These are phyloP conservation scores for Mycalesis mineus DNA, from an alignment of 2,888 invertebrate species.

Conservation along the genomic window DNA sequence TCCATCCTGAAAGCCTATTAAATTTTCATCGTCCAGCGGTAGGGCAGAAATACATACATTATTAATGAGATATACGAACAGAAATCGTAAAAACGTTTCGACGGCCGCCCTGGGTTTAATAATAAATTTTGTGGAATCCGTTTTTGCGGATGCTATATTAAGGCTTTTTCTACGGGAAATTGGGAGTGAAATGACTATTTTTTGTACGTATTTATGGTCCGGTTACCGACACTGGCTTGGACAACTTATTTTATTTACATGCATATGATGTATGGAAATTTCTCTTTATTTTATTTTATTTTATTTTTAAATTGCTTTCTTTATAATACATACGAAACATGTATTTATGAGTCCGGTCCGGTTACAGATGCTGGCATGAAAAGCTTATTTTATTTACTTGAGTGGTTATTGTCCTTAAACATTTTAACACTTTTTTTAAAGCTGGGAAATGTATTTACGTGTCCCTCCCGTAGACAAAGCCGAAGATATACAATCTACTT, in stretches of 20 bases:
- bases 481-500: no score
- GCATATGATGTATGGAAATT: no score
- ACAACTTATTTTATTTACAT: not conserved
- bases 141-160: conserved; percentile 5
- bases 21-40: conserved; percentile 20
- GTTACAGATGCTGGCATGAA: no score
- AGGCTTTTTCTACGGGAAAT: not conserved
- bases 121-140: conserved; percentile 23
- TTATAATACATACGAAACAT: no score
- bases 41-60: conserved; percentile 18
- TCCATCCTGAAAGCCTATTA: conserved; percentile 15
- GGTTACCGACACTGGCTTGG: not conserved
- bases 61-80: conserved; percentile 25
- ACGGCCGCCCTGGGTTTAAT: conserved; percentile 17
- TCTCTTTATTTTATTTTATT: no score
- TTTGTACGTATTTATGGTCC: not conserved
- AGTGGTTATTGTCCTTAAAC: no score
- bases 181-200: not conserved
- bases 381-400: no score
- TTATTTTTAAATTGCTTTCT: no score
- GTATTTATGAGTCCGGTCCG: no score
- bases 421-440: no score
- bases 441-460: no score
- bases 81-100: conserved; percentile 30
- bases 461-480: no score